A percentile compares a stretch with the other conserved stretches of the same genome.
These are phyloP conservation scores for Cyclophora albipunctata DNA, from an alignment of 2,888 invertebrate genomes.

Conservation along the genomic window DNA sequence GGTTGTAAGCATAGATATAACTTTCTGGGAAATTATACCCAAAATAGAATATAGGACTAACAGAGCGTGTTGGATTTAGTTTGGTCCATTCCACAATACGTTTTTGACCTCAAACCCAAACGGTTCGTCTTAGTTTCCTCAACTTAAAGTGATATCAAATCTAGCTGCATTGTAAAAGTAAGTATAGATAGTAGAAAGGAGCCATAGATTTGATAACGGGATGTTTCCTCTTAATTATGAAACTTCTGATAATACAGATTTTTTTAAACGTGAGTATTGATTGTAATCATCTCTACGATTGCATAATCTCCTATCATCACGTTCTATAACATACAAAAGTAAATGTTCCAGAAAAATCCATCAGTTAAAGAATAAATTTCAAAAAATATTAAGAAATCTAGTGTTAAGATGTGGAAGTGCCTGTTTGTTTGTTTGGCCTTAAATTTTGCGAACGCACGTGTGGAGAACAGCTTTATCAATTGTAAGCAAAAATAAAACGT, in stretches of 20 bases:
- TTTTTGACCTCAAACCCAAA: too few relatives aligned
- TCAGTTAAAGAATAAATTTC: conserved; percentile 8
- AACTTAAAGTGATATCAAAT: too few relatives aligned
- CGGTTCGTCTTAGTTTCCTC: too few relatives aligned
- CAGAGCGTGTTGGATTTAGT: too few relatives aligned
- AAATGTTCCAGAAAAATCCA: conserved; percentile 4
- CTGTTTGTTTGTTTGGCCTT: conserved; percentile 25
- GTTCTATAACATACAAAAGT: conserved; percentile 22
- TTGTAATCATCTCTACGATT: conserved; percentile 1
- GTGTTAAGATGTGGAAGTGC: conserved; percentile 30
- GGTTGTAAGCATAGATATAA: too few relatives aligned
- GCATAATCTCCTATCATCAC: conserved; percentile 19
- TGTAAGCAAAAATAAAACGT: conserved; percentile 33
- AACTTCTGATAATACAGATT: too few relatives aligned
- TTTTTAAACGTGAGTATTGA: too few relatives aligned
- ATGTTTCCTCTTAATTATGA: conserved; percentile 1
- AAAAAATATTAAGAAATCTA: conserved; percentile 6
- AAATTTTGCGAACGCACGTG: conserved; percentile 17
- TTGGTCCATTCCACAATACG: too few relatives aligned
- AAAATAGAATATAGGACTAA: too few relatives aligned
- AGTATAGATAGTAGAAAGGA: too few relatives aligned
- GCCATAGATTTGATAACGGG: conserved; percentile 7
- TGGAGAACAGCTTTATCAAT: conserved; percentile 35
- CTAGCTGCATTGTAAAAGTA: too few relatives aligned
- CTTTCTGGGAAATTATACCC: too few relatives aligned